Evolutionary conservation across 2,113 vertebrate species (phyloP), one percentile per base, ranked within the genome.

Genomic region (Genyomyrus donnyi): DNA sequence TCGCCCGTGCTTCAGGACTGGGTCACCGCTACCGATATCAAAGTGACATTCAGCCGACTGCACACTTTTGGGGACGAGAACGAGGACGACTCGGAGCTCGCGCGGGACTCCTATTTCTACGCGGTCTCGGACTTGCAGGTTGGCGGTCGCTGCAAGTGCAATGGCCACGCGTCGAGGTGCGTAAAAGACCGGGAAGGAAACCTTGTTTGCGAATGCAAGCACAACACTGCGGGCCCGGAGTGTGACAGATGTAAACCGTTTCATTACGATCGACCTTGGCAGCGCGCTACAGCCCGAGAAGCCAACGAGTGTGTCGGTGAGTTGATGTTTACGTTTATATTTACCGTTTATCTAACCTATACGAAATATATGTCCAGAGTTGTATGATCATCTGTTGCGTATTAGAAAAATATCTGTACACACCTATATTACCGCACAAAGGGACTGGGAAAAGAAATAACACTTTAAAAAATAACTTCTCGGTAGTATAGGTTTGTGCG

Each of bases 51-150:
- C 95, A 98, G 97, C 92, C 97, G 98, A 90, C 95, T 99, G 66
- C 98, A 99, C 94, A 99, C 98, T 3, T 98, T 99, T 93, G 98
- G 98, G n/a, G 98, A 99, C 92, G 98, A 99, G 95, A 99, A 98
- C 93, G 97, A 99, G 95, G 98, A 99, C 91, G 98, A 99, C 94
- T 97, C 98, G 53, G 97, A 99, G 95, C 96, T 99, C 93, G 98
- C 98, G 62, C 95, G 98, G 4, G 98, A 99, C 92, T 99, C 98
- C 27, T 99, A 99, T 93, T 99, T 98, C 94, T 99, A 99, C 92
- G 97, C 98, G 0, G 98, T 99, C 92, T 99, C 98, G 1, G 98
- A 99, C 94, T 90, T 99, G 95, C 98, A 99, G 96, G 98, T 99
- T 91, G 98, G 98, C 3, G 98, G 98, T 66, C 95, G 98, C 74